Percentiles rank a stretch among this genome's conserved stretches.
phyloP scores from a whole-genome alignment of 2,113 vertebrate genomes.

The Ifrita kowaldi region DNA sequence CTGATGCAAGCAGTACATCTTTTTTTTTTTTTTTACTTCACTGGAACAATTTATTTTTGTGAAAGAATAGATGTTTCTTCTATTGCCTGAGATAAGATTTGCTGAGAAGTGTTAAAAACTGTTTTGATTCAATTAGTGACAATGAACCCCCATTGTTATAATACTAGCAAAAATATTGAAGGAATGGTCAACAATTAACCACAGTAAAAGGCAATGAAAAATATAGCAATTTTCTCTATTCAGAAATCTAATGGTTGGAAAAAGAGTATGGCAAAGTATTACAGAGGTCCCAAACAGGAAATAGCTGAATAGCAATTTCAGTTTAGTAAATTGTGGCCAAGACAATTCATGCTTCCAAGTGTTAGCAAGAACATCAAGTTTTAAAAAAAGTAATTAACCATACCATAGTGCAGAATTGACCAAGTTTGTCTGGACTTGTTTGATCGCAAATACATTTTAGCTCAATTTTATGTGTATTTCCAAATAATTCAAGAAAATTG shows the following conservation, averaged over 20 bases:
- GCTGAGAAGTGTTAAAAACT: background rate
- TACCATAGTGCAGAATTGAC: background rate
- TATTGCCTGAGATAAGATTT: background rate
- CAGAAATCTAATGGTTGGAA: background rate
- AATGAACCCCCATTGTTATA: background rate
- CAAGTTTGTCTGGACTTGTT: background rate
- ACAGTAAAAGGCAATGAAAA: background rate
- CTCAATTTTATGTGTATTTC: background rate
- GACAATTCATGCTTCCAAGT: background rate
- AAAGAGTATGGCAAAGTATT: background rate
- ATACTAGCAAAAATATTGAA: background rate
- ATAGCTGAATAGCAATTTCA: background rate
- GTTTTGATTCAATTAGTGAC: background rate
- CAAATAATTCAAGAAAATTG: background rate
- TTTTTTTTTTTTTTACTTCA: background rate
- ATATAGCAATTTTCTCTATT: background rate
- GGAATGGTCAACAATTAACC: background rate
- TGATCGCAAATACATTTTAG: rapidly evolving
- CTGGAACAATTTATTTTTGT: background rate
- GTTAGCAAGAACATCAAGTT: background rate
- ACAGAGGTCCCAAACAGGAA: background rate
- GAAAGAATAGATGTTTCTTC: background rate
- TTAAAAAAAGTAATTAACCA: background rate
- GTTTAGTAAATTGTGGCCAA: background rate
- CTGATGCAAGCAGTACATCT: background rate